phyloP scores from a whole-genome alignment of 2,113 vertebrate genomes.

The Scophthalmus maximus region DNA sequence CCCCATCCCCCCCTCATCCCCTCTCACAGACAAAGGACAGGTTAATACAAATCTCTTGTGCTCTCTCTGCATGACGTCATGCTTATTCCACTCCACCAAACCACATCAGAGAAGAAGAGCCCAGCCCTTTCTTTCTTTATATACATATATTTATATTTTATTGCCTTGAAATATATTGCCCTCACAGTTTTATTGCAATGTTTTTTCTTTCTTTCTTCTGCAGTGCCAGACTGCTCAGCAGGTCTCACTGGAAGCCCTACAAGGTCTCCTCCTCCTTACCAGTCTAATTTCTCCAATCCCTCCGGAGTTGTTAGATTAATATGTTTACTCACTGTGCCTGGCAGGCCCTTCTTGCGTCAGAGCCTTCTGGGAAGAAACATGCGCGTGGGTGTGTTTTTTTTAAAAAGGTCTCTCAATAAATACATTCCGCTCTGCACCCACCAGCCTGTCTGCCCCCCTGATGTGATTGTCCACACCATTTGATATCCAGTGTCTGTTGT shows the following conservation, averaged over 20 bases:
- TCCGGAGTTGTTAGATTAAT: constrained; percentile 43
- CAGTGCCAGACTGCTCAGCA: constrained; percentile 20
- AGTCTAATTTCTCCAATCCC: constrained; percentile 31
- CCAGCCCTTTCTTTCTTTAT: neutral
- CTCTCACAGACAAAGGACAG: constrained; percentile 44
- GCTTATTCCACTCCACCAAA: neutral
- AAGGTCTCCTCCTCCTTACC: constrained; percentile 6
- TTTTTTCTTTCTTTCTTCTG: no score
- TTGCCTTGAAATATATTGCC: neutral
- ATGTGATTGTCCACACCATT: constrained; percentile 51
- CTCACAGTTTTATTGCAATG: constrained; percentile 13
- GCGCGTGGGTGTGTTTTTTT: constrained; percentile 8
- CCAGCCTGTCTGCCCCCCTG: neutral
- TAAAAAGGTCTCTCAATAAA: constrained; percentile 45
- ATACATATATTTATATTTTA: neutral
- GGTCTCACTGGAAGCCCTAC: constrained; percentile 9
- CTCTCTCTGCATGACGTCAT: constrained; percentile 6
- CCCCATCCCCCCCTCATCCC: constrained; percentile 25
- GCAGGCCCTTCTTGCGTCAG: constrained; percentile 32
- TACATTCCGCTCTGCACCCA: constrained; percentile 1
- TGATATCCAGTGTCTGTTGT: constrained; percentile 40
- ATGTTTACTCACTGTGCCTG: constrained; percentile 52
- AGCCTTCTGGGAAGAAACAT: constrained; percentile 48
- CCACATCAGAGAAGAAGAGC: neutral
- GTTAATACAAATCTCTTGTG: constrained; percentile 4